Base-by-base conservation (phyloP, 2,113 vertebrate species). In the Turnix velox region DNA sequence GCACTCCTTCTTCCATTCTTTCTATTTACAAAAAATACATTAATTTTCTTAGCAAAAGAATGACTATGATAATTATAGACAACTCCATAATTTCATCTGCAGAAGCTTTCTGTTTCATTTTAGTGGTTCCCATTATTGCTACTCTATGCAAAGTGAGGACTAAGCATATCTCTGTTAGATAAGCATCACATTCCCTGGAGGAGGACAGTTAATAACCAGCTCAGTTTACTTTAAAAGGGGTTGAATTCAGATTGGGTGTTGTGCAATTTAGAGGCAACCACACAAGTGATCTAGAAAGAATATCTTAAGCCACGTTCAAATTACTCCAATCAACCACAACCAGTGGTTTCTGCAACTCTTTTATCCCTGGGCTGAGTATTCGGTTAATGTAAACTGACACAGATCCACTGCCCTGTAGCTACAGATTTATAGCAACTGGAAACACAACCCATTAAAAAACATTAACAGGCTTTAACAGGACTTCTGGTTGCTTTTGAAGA, bases 401-500 rank as follows among this genome's bases (percentile, higher is more conserved):
- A 0, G 57, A 55, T 33, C 52, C 69, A 27, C 14, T 78, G 73
- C 57, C 37, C 52, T 74, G 40, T 40, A 90, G 86, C 79, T 68
- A 78, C 52, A 86, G 83, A 68, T 88, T 84, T 81, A 81, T 7
- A 78, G 77, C 18, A 82, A 57, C 69, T 88, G 54, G 72, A 96
- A 95, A 90, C 49, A 77, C 30, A 88, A 81, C n/a, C 25, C 58
- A 79, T 77, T 83, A 79, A 88, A 90, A 80, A 95, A 76, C 43
- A 91, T 66, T 18, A 65, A 54, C 69, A 81, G 61, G 57, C 54
- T 72, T 75, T 88, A 57, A 45, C 25, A 42, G 13, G 31, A 57
- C 31, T 84, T 92, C 40, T 78, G 48, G 23, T 72, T 78, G 68
- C 78, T 93, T 84, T 86, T 57, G 23, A 16, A 0, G 14, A 18